Conservation (phyloP, 2,888 invertebrate genomes). For the Erannis defoliaria region DNA sequence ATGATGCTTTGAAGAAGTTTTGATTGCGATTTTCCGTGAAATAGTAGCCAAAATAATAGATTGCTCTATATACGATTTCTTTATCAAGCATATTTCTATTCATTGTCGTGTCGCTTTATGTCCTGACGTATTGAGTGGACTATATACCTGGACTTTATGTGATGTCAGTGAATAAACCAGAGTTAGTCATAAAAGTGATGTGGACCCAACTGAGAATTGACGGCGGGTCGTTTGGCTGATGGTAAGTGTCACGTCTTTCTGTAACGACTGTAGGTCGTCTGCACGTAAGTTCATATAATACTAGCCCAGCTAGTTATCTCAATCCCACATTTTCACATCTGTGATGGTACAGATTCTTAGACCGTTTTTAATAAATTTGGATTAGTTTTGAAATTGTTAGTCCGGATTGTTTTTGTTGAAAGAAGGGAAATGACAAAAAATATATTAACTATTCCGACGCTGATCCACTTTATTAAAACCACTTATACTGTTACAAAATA, state of each 20-base stretch:
- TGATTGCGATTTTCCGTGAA: too few relatives aligned
- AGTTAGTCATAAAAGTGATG: neutral
- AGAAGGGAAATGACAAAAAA: too few relatives aligned
- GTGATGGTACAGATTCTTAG: too few relatives aligned
- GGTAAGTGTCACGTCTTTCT: neutral
- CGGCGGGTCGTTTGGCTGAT: conserved; percentile 5
- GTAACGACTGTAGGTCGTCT: neutral
- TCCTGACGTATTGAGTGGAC: neutral
- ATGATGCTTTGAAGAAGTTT: too few relatives aligned
- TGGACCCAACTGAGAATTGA: neutral
- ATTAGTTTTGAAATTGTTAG: too few relatives aligned
- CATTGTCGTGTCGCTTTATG: neutral
- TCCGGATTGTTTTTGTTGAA: too few relatives aligned
- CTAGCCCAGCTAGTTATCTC: neutral
- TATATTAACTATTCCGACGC: too few relatives aligned
- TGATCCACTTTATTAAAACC: too few relatives aligned
- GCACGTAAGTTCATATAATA: neutral
- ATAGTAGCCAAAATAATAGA: neutral
- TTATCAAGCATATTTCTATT: neutral
- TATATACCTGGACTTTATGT: conserved; percentile 4
- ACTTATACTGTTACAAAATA: too few relatives aligned
- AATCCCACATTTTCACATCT: too few relatives aligned
- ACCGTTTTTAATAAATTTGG: too few relatives aligned
- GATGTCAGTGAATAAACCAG: conserved; percentile 1
- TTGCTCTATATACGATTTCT: neutral